Conservation (phyloP, 1,140 invertebrate genomes). For the Cyclina sinensis region DNA sequence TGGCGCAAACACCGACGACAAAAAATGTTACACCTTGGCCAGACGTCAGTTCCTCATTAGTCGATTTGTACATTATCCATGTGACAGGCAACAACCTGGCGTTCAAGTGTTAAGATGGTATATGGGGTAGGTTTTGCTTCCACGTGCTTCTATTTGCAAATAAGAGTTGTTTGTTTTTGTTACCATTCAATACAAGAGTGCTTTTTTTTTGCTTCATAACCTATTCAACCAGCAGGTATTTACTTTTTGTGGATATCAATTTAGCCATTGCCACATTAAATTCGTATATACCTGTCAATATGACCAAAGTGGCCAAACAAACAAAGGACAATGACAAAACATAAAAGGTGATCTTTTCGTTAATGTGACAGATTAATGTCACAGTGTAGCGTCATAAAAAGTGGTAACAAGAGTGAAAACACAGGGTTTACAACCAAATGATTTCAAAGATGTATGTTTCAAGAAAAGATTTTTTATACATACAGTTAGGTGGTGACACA, state of each 20-base stretch:
- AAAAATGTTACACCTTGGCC: slow-evolving; percentile 55
- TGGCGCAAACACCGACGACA: slow-evolving; percentile 1
- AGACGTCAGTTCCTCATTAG: slow-evolving; percentile 41
- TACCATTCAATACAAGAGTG: too few species aligned
- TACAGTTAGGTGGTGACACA: background rate
- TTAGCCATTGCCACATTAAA: background rate
- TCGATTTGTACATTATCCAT: slow-evolving; percentile 48
- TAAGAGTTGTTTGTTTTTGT: too few species aligned
- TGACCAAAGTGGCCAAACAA: background rate
- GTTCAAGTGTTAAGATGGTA: slow-evolving; percentile 48
- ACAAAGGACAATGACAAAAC: slow-evolving; percentile 11
- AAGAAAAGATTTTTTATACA: background rate
- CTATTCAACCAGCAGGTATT: too few species aligned
- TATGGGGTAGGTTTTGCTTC: slow-evolving; percentile 37
- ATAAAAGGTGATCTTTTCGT: slow-evolving; percentile 4
- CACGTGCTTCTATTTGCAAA: too few species aligned
- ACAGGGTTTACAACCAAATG: background rate
- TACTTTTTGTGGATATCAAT: too few species aligned
- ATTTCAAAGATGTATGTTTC: background rate
- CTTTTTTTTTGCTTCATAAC: too few species aligned
- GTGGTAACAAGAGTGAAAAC: slow-evolving; percentile 1
- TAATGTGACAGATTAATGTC: slow-evolving; percentile 22
- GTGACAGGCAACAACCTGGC: slow-evolving; percentile 17
- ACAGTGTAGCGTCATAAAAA: background rate
- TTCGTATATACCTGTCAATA: background rate